Base-by-base conservation (phyloP, 2,113 vertebrate species). In the Formicarius rufipectus region DNA sequence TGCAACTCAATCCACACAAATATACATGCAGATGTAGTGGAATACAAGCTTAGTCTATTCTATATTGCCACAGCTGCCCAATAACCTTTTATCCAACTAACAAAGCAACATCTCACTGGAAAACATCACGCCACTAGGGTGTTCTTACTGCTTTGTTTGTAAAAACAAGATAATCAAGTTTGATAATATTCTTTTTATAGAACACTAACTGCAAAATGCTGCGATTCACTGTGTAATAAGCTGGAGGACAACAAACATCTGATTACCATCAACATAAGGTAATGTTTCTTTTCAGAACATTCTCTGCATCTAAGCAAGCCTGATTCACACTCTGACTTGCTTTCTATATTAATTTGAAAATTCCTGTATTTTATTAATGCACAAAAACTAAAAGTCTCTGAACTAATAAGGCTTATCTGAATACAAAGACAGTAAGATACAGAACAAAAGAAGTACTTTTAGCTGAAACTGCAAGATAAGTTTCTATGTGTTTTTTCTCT, bases 341-440 rank as follows among this genome's bases (percentile, higher is more conserved):
- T 92, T 93, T 91, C 55, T 69, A 82, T 58, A 90, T 89, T 92
- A 17, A 69, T 84, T 78, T 82, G 72, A 93, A 83, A 95, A 71
- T 60, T 85, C 74, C 53, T 77, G 74, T 84, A 93, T 94, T 89
- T 93, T 93, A 96, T 95, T 95, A 93, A 91, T 83, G 55, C 73
- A 80, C 2, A 6, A 52, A 75, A 94, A 95, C 83, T 39, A 71
- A 94, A 92, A 50, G 47, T 80, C 90, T 94, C 76, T 94, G 68
- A 94, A 87, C 75, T 96, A 95, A 92, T 94, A 96, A 93, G 44
- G 73, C 50, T 86, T 90, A 81, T 97, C 87, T 87, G 84, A 94
- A 93, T 58, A 89, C 55, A 96, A 95, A 94, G 89, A 77, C 40
- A 94, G 67, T 35, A 66, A 92, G 91, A 94, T 10, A 89, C 11